Conservation (phyloP, 92 coral and sea anemone species). For the Virgularia gustaviana region DNA sequence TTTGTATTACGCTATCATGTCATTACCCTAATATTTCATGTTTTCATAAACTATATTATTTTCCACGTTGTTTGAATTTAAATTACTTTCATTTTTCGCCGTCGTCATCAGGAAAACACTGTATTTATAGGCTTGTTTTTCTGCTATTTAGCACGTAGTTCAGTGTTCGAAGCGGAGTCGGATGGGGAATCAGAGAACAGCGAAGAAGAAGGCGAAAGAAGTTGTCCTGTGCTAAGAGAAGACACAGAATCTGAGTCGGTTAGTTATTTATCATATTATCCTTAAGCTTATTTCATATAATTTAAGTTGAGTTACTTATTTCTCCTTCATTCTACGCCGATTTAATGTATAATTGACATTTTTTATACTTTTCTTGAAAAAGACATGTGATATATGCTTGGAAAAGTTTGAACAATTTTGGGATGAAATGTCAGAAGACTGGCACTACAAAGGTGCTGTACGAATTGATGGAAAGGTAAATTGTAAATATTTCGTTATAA, state of each 20-base stretch:
- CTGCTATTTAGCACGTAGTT: conserved; percentile 86
- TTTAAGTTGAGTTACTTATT: not conserved
- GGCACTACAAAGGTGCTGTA: conserved; percentile 94
- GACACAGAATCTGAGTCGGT: conserved; percentile 80
- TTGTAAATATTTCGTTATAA: not conserved
- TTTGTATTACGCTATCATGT: not conserved
- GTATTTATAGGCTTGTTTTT: no score
- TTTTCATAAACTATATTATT: not conserved
- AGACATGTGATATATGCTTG: conserved; percentile 89
- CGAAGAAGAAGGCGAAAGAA: conserved; percentile 48
- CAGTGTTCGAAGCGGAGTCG: conserved; percentile 68
- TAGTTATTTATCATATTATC: no score
- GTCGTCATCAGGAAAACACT: no score
- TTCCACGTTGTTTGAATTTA: not conserved
- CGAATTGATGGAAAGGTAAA: conserved; percentile 87
- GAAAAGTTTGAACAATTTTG: conserved; percentile 96
- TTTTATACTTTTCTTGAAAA: no score
- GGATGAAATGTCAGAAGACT: conserved; percentile 91
- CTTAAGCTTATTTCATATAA: not conserved
- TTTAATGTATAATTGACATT: no score
- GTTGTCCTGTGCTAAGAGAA: conserved; percentile 75
- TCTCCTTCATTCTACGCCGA: not conserved
- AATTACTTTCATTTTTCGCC: not conserved
- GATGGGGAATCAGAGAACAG: conserved; percentile 49
- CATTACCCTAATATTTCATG: not conserved